Base-by-base conservation (phyloP, 2,797 vertebrate genomes). In the Anguilla anguilla region DNA sequence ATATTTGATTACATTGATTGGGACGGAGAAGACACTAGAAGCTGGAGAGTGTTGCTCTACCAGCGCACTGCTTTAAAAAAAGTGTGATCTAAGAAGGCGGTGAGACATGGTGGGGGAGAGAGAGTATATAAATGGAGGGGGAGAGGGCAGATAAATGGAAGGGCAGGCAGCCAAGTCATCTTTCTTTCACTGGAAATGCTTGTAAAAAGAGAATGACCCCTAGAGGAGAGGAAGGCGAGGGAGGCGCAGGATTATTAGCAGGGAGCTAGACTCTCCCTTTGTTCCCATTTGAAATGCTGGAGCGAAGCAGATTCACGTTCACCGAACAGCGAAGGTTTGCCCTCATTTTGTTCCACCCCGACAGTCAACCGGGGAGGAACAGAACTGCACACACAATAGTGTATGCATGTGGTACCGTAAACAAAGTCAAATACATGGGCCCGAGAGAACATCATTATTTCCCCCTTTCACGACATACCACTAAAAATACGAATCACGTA, bases 71-170 rank as follows among this genome's bases (percentile, higher is more conserved):
- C 77, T 46, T 79, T 43, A 17, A 86, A 25, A 6, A 88, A 89
- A 55, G 84, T 13, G 90, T 90, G 91, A 90, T 92, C 91, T 90
- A 91, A 91, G 90, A 83, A 85, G 51, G 84, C 87, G 22, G 3
- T n/a, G 77, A 19, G 57, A 7, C 15, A 61, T 19, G 74, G 19
- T 0, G 77, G 35, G 74, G 4, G 39, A 46, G n/a, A 19, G 43
- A 11, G 77, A 11, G 39, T 22, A 51, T 43, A 86, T 69, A 55
- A 85, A 85, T 72, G 64, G n/a, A 25, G 49, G 77, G 77, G 22
- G 43, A 19, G 43, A 11, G 77, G 10, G 39, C 6, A 51, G 77
- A 86, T 69, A 55, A 85, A 85, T 72, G 64, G n/a, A 25, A 55
- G 39, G 11, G 82, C 57, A 13, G 35, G 55, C 43, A 0, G 22